Evolutionary conservation across 2,113 vertebrate species (phyloP), one percentile per base, ranked within the genome.

Genomic region (Oncorhynchus nerka): DNA sequence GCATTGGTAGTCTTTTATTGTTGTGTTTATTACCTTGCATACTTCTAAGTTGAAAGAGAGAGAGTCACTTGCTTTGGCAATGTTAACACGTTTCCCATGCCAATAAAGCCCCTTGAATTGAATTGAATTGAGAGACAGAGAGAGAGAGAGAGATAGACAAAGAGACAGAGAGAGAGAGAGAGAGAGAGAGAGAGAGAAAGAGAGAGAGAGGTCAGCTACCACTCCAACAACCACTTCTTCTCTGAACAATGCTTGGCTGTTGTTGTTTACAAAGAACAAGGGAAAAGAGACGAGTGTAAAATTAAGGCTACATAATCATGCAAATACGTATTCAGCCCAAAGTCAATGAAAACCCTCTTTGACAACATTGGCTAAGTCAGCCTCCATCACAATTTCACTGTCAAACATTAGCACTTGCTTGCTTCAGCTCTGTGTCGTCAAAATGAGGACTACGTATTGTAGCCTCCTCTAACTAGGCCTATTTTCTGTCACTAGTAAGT

Each of bases 181-280:
- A 49, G 1, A 67, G 32, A 39, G 8, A 20, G 45, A 59, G 6
- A 70, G 4, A 45, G 20, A 22, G 5, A 22, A 0, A 22, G 65
- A 30, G 16, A 32, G 28, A 15, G 61, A 3, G n/a, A 8, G 6
- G 19, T 85, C 64, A 66, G 80, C 75, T 20, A 49, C 71, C 71
- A 68, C 69, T 62, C 16, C 30, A 75, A 77, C 80, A 78, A 74
- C 55, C 83, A 65, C 67, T 84, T 84, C 81, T 85, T 75, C 82
- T 59, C 67, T 4, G 66, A 86, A 92, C 88, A 89, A 90, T 72
- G 86, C 84, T 76, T 70, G 55, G 80, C 85, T 92, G 85, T 91
- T 76, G 39, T 83, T 88, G 81, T 87, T 86, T 80, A 90, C 87
- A 90, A 89, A 87, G 88, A 84, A 90, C 89, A 89, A 89, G 72